These are phyloP conservation scores for Latheticus oryzae DNA, from an alignment of 2,888 invertebrate species.

Conservation along the genomic window DNA sequence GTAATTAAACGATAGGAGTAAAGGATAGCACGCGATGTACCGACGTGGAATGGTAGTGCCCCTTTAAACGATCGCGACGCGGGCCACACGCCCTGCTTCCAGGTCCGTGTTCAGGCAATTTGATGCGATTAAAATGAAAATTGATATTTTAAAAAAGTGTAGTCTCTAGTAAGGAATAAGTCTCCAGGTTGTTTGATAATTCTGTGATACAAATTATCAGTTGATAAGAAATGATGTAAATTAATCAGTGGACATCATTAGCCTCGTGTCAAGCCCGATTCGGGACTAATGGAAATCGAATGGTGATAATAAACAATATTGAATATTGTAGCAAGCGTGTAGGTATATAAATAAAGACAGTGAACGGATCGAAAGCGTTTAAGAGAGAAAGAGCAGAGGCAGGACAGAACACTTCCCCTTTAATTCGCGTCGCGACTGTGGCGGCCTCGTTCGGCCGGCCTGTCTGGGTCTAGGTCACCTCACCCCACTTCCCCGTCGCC, in stretches of 20 bases:
- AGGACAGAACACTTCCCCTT: conserved; percentile 57
- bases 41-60: conserved; percentile 52
- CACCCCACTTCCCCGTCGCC: conserved; percentile 57
- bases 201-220: too few relatives aligned
- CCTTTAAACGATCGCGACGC: conserved; percentile 56
- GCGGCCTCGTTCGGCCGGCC: conserved; percentile 60
- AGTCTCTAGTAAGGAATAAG: too few relatives aligned
- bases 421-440: conserved; percentile 61
- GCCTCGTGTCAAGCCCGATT: too few relatives aligned
- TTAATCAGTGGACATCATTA: too few relatives aligned
- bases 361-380: conserved; percentile 23
- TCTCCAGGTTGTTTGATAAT: too few relatives aligned
- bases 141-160: too few relatives aligned
- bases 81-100: conserved; percentile 55
- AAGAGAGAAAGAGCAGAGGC: conserved; percentile 16
- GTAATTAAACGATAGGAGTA: conserved; percentile 55
- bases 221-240: too few relatives aligned
- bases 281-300: too few relatives aligned
- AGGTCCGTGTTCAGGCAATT: conserved; percentile 49
- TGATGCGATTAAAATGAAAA: conserved; percentile 47
- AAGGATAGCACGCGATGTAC: conserved; percentile 51
- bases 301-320: too few relatives aligned
- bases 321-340: too few relatives aligned
- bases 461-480: conserved; percentile 64
- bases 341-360: conserved; percentile 9